Base-by-base conservation (phyloP, 1,140 invertebrate genomes). In the Drosophila erecta region DNA sequence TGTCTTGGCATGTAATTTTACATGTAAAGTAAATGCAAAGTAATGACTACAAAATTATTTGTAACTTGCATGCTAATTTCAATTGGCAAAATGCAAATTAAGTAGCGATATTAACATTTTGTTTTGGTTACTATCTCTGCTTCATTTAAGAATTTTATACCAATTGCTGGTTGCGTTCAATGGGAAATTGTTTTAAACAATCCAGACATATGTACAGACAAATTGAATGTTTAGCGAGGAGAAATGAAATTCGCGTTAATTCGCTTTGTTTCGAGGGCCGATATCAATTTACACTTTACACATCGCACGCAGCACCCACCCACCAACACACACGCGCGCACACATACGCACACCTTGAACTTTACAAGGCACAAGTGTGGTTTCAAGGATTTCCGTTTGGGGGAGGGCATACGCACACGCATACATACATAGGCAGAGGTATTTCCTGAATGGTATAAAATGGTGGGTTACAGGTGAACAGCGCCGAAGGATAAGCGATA, bases 301-400 rank as follows among this genome's bases (percentile, higher is more conserved):
- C 44, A 51, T n/a, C 46, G 24, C 46, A 64, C 64, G 58, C 59
- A 67, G 27, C 38, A 24, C 66, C 49, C 66, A 22, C 30, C 22
- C 50, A 27, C 76, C 33, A 30, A 64, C 70, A 62, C 20, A 46
- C 53, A 50, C 41, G 62, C 46, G 40, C 47, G 44, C 24, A 49
- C 27, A 69, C 46, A 71, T 43, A 40, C 44, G 47, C 24, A 56
- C 27, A 73, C 81, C 81, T 86, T 86, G 81, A 86, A 86, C 81
- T 81, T 81, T 87, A 87, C 65, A 69, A 67, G 83, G 54, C 60
- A 50, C 66, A 49, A 44, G 20, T n/a, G 59, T 24, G 47, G 41
- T 38, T 76, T 59, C 71, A 83, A 87, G 79, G 83, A 54, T 79
- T 87, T 79, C 24, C 30, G 53, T 65, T 50, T 61, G 55, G 41